phyloP scores from a whole-genome alignment of 2,888 invertebrate genomes.

The Thalpophila matura region DNA sequence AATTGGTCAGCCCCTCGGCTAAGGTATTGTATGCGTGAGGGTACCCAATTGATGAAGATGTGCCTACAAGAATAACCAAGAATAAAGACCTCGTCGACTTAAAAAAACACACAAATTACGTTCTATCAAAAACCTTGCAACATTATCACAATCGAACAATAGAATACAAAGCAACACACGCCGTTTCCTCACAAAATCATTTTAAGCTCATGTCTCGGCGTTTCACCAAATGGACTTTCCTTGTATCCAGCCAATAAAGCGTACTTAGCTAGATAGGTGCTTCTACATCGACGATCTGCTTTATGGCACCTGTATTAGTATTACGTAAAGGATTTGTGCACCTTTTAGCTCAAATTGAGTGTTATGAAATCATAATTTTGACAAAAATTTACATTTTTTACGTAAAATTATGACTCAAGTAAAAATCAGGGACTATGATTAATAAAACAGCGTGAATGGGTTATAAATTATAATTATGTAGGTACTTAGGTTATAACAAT shows the following conservation, averaged over 20 bases:
- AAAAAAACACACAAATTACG: too few relatives aligned
- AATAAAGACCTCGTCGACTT: too few relatives aligned
- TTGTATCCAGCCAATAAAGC: slow-evolving; percentile 65
- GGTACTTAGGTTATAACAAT: too few relatives aligned
- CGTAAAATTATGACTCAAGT: too few relatives aligned
- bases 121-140: slow-evolving; percentile 4
- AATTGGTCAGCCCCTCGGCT: too few relatives aligned
- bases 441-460: too few relatives aligned
- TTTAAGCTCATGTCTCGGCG: slow-evolving; percentile 40
- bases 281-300: slow-evolving; percentile 18
- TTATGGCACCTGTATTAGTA: slow-evolving; percentile 23
- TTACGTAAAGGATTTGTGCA: slow-evolving; percentile 1
- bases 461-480: too few relatives aligned
- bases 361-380: not conserved
- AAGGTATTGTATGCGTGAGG: too few relatives aligned
- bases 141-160: slow-evolving; percentile 22
- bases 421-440: too few relatives aligned
- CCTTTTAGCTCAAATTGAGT: not conserved
- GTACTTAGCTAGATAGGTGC: slow-evolving; percentile 27
- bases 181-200: slow-evolving; percentile 34
- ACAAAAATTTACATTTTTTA: not conserved
- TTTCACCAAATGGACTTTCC: slow-evolving; percentile 67
- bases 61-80: too few relatives aligned
- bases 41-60: too few relatives aligned
- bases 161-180: slow-evolving; percentile 31